Conservation (phyloP, 2,797 vertebrate genomes). For the Oreonectes daqikongensis region DNA sequence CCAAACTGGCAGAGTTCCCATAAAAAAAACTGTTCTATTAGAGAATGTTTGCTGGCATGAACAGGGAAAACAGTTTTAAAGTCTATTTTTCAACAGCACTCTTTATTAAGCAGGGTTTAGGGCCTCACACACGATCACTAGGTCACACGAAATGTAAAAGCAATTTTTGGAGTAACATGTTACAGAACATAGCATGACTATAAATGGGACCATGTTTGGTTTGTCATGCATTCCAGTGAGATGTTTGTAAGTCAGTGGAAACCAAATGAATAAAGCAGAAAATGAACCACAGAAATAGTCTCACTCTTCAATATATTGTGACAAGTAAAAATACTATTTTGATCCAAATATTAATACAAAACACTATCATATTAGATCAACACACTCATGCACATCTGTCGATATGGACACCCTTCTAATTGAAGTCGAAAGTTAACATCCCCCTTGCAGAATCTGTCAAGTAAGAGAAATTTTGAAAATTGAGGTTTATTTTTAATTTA, state of each 20-base stretch:
- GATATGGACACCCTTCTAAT: too few species aligned
- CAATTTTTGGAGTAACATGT: conserved; percentile 35
- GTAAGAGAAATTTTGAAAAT: too few species aligned
- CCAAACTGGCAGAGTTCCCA: conserved; percentile 58
- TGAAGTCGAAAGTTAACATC: too few species aligned
- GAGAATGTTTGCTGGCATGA: conserved; percentile 54
- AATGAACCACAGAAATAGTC: background rate
- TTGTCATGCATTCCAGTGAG: conserved; percentile 20
- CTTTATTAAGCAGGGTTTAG: conserved; percentile 37
- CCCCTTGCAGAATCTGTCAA: too few species aligned
- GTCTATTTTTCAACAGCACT: conserved; percentile 35
- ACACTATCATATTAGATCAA: too few species aligned
- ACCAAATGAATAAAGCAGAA: background rate
- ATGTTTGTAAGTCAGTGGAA: conserved; percentile 5
- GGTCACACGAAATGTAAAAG: conserved; percentile 51
- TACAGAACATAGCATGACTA: background rate
- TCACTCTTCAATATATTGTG: background rate
- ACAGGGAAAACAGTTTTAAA: conserved; percentile 44
- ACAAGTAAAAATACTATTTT: background rate
- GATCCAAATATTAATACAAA: background rate
- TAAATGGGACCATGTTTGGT: conserved; percentile 6
- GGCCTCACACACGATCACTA: conserved; percentile 43
- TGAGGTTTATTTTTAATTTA: too few species aligned
- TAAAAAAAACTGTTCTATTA: conserved; percentile 46
- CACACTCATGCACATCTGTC: too few species aligned